phyloP scores from a whole-genome alignment of 2,797 vertebrate species.

The Odontamblyopus lacepedii region DNA sequence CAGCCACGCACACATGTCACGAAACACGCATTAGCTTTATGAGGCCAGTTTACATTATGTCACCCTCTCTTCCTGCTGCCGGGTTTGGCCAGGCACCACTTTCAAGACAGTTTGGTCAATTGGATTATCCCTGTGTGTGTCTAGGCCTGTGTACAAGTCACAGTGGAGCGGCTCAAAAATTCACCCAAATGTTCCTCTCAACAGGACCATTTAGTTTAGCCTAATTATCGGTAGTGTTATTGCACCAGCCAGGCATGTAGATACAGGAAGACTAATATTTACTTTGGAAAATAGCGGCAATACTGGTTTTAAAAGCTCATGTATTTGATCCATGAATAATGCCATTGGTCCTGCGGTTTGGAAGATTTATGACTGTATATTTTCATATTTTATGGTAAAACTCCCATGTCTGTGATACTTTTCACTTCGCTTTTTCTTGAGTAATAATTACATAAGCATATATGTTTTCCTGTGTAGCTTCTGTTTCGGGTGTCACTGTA shows the following conservation, averaged over 20 bases:
- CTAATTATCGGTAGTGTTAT: constrained; percentile 63
- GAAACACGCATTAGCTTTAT: constrained; percentile 57
- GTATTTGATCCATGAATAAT: constrained; percentile 75
- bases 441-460: constrained; percentile 72
- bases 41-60: constrained; percentile 60
- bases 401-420: constrained; percentile 76
- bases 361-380: constrained; percentile 75
- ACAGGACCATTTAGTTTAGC: constrained; percentile 54
- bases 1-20: constrained; percentile 46
- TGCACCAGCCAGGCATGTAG: constrained; percentile 47
- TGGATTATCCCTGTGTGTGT: constrained; percentile 62
- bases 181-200: constrained; percentile 66
- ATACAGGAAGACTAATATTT: constrained; percentile 80
- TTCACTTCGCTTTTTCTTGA: constrained; percentile 69
- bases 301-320: constrained; percentile 73
- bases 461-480: constrained; percentile 70
- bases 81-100: constrained; percentile 59
- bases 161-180: constrained; percentile 27
- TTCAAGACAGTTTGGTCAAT: constrained; percentile 53
- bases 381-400: constrained; percentile 77
- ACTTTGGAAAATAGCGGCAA: constrained; percentile 74
- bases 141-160: constrained; percentile 41
- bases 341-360: constrained; percentile 68
- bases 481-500: constrained; percentile 67
- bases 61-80: constrained; percentile 59